These are phyloP conservation scores for Macquaria australasica DNA, from an alignment of 2,113 vertebrate species.

Conservation along the genomic window DNA sequence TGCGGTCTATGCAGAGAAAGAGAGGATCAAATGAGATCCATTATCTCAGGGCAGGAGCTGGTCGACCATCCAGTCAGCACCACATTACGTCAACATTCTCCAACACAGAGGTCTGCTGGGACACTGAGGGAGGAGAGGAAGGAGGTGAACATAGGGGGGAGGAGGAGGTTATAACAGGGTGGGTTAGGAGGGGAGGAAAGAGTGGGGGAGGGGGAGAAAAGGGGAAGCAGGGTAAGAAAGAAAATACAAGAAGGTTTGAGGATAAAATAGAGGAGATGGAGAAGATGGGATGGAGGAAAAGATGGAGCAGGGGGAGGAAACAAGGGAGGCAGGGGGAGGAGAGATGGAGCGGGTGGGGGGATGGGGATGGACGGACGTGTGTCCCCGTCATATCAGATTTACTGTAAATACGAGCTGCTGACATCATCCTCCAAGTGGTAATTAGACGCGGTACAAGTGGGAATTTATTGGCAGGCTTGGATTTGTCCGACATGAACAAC, in stretches of 20 bases:
- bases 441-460: not conserved
- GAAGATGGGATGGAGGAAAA: not conserved
- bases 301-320: not conserved
- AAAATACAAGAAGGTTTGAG: not conserved
- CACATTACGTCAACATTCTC: conserved; percentile 70
- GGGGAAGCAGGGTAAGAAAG: not conserved
- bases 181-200: not conserved
- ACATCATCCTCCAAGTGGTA: conserved; percentile 18
- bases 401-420: conserved; percentile 38
- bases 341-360: not conserved
- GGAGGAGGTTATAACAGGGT: not conserved
- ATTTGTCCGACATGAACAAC: conserved; percentile 7
- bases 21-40: conserved; percentile 67
- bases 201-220: conserved; percentile 22
- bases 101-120: conserved; percentile 46
- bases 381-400: conserved; percentile 13
- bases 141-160: not conserved
- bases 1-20: conserved; percentile 14
- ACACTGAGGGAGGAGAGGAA: conserved; percentile 27
- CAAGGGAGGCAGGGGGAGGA: accelerated
- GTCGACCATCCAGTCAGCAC: conserved; percentile 61
- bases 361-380: not conserved
- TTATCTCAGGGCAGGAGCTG: conserved; percentile 67
- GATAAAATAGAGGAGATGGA: not conserved
- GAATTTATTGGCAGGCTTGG: conserved; percentile 9